phyloP scores from a whole-genome alignment of 2,113 vertebrate genomes.

The Aplodontia rufa region DNA sequence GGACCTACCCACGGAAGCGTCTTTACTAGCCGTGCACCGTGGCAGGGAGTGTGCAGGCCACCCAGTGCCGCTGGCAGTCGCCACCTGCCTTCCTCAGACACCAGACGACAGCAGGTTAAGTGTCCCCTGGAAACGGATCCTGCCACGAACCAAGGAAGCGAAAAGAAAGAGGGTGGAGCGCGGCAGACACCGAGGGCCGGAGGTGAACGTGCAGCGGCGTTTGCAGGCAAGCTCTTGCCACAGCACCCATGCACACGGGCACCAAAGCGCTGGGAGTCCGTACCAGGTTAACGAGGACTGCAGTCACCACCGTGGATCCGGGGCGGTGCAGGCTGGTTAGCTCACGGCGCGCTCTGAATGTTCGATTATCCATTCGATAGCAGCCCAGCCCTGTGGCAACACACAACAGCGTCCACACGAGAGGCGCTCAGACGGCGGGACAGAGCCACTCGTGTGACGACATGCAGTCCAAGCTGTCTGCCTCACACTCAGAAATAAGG shows the following conservation, averaged over 20 bases:
- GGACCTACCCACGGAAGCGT: no score
- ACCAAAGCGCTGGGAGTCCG: constrained; percentile 71
- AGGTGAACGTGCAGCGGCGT: neutral
- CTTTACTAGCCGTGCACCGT: neutral
- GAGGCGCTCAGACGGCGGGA: no score
- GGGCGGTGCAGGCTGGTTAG: constrained; percentile 87
- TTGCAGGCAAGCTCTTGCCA: rapidly evolving
- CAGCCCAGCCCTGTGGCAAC: constrained; percentile 96
- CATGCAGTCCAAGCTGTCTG: no score
- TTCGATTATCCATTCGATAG: constrained; percentile 99
- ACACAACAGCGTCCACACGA: neutral
- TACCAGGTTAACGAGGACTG: constrained; percentile 71
- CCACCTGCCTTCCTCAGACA: neutral
- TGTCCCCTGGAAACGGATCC: neutral
- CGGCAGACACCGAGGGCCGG: neutral
- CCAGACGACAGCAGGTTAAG: neutral
- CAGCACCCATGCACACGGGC: constrained; percentile 66
- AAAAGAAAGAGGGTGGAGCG: neutral
- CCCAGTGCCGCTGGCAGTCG: no score
- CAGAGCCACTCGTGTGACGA: no score
- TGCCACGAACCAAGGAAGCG: neutral
- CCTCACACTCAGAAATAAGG: neutral
- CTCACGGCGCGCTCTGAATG: constrained; percentile 92
- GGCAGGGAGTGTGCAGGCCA: neutral
- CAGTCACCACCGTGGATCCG: constrained; percentile 86